Evolutionary conservation across 1,140 invertebrate species (phyloP).

Genomic region (Phenacoccus solenopsis): DNA sequence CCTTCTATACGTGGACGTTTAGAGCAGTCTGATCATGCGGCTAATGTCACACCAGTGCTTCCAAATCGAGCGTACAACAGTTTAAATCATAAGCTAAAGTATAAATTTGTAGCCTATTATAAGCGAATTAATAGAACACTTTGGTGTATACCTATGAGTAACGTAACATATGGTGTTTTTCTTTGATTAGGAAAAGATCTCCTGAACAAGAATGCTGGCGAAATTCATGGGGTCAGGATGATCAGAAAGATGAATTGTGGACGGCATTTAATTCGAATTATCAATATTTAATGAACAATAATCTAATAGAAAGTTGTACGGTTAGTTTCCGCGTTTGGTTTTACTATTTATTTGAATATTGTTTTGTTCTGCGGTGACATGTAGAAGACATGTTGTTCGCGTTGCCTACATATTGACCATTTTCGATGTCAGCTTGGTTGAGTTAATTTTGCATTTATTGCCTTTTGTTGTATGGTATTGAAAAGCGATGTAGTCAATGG

Average conservation of each 20-base stretch:
- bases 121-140: too few species aligned
- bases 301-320: constrained; percentile 75
- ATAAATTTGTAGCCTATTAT: neutral
- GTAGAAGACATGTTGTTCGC: neutral
- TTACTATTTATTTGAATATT: neutral
- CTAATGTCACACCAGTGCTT: neutral
- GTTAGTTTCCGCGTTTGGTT: constrained; percentile 33
- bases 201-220: constrained; percentile 47
- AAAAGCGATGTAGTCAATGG: neutral
- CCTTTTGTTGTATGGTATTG: neutral
- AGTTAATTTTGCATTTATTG: neutral
- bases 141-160: too few species aligned
- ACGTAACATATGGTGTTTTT: too few species aligned
- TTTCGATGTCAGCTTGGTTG: neutral
- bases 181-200: constrained; percentile 40
- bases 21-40: constrained; percentile 6
- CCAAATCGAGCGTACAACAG: constrained; percentile 20
- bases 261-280: constrained; percentile 69
- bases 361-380: neutral
- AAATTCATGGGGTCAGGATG: constrained; percentile 49
- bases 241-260: constrained; percentile 68
- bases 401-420: neutral
- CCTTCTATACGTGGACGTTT: constrained; percentile 31
- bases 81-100: constrained; percentile 21
- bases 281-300: constrained; percentile 87